phyloP scores from a whole-genome alignment of 1,140 invertebrate species.

The Achroia grisella region DNA sequence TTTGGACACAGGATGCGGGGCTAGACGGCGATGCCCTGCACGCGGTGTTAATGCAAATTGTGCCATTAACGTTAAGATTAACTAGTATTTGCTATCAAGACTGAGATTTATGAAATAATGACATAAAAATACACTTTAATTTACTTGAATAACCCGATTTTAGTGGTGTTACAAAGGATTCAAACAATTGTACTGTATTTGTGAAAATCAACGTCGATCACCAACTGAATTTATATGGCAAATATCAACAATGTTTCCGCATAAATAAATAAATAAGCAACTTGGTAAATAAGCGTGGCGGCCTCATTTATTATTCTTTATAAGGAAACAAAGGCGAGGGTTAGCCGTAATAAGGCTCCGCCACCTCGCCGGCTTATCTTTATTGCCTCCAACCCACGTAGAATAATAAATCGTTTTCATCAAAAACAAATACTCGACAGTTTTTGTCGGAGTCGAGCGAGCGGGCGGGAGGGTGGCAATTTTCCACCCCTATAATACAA shows the following conservation, averaged over 20 bases:
- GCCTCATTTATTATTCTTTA: slow-evolving; percentile 74
- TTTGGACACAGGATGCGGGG: too few species aligned
- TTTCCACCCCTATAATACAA: slow-evolving; percentile 73
- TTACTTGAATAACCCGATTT: too few species aligned
- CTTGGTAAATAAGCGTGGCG: slow-evolving; percentile 65
- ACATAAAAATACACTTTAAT: slow-evolving; percentile 28
- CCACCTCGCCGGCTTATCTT: slow-evolving; percentile 73
- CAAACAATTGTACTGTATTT: neutral
- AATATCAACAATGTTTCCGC: slow-evolving; percentile 61
- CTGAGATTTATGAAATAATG: slow-evolving; percentile 5
- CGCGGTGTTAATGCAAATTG: slow-evolving; percentile 44
- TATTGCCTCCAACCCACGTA: slow-evolving; percentile 73
- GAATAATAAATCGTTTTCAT: slow-evolving; percentile 75
- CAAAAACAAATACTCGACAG: slow-evolving; percentile 74
- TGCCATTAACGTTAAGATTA: slow-evolving; percentile 40
- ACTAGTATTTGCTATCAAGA: slow-evolving; percentile 28
- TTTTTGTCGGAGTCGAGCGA: slow-evolving; percentile 71
- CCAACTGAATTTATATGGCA: slow-evolving; percentile 30
- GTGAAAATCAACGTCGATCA: slow-evolving; percentile 6
- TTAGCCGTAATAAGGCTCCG: slow-evolving; percentile 73
- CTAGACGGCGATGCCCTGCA: slow-evolving; percentile 3
- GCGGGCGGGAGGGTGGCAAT: slow-evolving; percentile 66
- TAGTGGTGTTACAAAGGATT: neutral
- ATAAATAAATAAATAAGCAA: slow-evolving; percentile 72
- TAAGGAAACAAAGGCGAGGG: slow-evolving; percentile 73